Percentiles rank a stretch among this genome's conserved stretches.
Conservation (phyloP, 1,140 invertebrate genomes). For the Procambarus virginalis region DNA sequence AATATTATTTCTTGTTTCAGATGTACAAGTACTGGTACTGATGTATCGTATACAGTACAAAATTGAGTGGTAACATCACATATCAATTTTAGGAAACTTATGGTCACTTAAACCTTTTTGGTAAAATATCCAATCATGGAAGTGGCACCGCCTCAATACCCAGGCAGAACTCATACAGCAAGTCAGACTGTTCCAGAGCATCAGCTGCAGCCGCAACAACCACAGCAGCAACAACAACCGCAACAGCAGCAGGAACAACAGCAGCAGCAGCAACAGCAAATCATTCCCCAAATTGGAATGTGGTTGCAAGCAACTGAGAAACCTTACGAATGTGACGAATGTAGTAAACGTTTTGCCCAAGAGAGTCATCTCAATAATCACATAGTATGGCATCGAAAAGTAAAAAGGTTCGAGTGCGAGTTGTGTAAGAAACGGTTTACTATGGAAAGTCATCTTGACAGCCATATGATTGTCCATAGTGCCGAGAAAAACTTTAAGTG, state of each 20-base stretch:
- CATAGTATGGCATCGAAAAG: slow-evolving; percentile 58
- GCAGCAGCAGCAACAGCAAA: slow-evolving; percentile 8
- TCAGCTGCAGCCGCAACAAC: not conserved
- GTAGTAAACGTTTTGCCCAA: slow-evolving; percentile 54
- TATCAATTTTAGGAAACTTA: not conserved
- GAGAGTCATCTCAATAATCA: slow-evolving; percentile 62
- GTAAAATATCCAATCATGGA: slow-evolving; percentile 17
- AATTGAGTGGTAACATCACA: not conserved
- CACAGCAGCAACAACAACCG: not conserved
- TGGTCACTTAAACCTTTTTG: not conserved
- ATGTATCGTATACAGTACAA: not conserved
- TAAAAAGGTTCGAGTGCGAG: slow-evolving; percentile 54
- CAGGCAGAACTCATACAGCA: slow-evolving; percentile 1
- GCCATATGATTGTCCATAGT: slow-evolving; percentile 57
- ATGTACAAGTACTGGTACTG: not conserved
- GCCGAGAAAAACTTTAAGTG: slow-evolving; percentile 59
- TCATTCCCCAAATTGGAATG: slow-evolving; percentile 36
- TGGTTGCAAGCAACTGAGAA: slow-evolving; percentile 55
- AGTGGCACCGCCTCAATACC: slow-evolving; percentile 27
- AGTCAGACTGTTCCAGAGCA: slow-evolving; percentile 22
- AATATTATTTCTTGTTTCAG: not conserved
- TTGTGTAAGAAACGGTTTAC: slow-evolving; percentile 54
- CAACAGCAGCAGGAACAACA: slow-evolving; percentile 2
- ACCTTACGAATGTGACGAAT: slow-evolving; percentile 59
- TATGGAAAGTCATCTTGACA: slow-evolving; percentile 55